Evolutionary conservation across 1,140 invertebrate genomes (phyloP).

Genomic region (Schmidtea mediterranea): DNA sequence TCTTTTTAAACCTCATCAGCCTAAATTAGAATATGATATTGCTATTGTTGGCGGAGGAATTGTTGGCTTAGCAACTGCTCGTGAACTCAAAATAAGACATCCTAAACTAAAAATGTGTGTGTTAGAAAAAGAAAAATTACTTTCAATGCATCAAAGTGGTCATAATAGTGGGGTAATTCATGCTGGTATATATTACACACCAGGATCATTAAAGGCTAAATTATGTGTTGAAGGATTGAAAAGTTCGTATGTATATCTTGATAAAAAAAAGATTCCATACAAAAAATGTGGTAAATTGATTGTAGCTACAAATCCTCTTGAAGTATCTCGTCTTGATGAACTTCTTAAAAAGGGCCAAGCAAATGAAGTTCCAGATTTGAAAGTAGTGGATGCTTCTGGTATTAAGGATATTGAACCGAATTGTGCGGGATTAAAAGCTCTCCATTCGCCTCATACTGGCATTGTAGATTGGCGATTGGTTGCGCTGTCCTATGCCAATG

Average conservation of each 20-base stretch:
- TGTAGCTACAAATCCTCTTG: slow-evolving; percentile 44
- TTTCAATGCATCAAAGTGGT: slow-evolving; percentile 69
- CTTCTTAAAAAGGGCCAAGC: slow-evolving; percentile 50
- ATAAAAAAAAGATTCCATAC: slow-evolving; percentile 60
- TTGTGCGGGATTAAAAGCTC: slow-evolving; percentile 62
- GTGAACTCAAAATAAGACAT: slow-evolving; percentile 48
- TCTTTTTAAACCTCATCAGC: too few relatives aligned
- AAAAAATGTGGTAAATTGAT: slow-evolving; percentile 86
- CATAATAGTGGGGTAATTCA: slow-evolving; percentile 76
- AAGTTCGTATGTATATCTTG: slow-evolving; percentile 59
- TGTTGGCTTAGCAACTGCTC: slow-evolving; percentile 67
- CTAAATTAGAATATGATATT: slow-evolving; percentile 59
- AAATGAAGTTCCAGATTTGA: slow-evolving; percentile 59
- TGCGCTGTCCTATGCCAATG: slow-evolving; percentile 48
- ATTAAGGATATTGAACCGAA: slow-evolving; percentile 62
- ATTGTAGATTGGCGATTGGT: slow-evolving; percentile 79
- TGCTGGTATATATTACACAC: slow-evolving; percentile 81
- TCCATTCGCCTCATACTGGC: slow-evolving; percentile 87
- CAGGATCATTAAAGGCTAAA: slow-evolving; percentile 58
- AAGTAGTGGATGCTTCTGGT: slow-evolving; percentile 41
- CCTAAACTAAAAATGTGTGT: slow-evolving; percentile 53
- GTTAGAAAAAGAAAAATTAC: slow-evolving; percentile 60
- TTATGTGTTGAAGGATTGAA: slow-evolving; percentile 51
- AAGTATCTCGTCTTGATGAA: slow-evolving; percentile 42
- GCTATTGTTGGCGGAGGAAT: slow-evolving; percentile 85